Evolutionary conservation across 2,797 vertebrate genomes (phyloP), one percentile per base, ranked within the genome.

Genomic region (Melanotaenia nigrans): DNA sequence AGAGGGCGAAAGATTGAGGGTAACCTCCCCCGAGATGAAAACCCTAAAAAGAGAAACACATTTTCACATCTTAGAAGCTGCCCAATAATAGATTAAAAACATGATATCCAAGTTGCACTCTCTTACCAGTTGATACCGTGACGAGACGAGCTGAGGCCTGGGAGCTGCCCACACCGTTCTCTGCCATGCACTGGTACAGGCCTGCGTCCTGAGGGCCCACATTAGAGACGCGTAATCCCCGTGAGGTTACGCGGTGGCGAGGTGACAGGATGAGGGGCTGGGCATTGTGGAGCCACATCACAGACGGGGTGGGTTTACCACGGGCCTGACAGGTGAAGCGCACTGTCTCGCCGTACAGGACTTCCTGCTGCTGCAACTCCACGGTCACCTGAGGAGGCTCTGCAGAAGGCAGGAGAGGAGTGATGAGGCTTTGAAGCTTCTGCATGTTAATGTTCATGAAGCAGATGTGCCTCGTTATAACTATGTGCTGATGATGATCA

Each of bases 161-260:
- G 0, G 97, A 96, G 0, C 97, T 98, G 33, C 97, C 97, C 0
- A 98, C 96, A 24, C 95, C 96, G 0, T 99, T 99, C 88, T 99
- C 97, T 0, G 96, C 98, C 96, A 99, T 95, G 91, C 98, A 99
- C 86, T 99, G 98, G 92, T 99, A 99, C 66, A 99, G 94, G 0
- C 98, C 98, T 0, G 97, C 95, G 0, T 99, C 97, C 88, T 97
- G 96, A 0, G 96, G 95, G 60, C 96, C 96, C 68, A 97, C 95
- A 0, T 94, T 95, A 69, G 92, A 83, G 72, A 99, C 91, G 0
- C 95, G 94, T 73, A 99, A 92, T 0, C 85, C 76, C 3, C 90
- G 87, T 1, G 92, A 78, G 1, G 93, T 94, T 2, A 97, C 81
- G n/a, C 95, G 95, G 77, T 98, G 95, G 47, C 95, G 96, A 3